A percentile compares a stretch with the other conserved stretches of the same genome.
phyloP scores from a whole-genome alignment of 2,888 invertebrate species.

The Aplocera efformata region DNA sequence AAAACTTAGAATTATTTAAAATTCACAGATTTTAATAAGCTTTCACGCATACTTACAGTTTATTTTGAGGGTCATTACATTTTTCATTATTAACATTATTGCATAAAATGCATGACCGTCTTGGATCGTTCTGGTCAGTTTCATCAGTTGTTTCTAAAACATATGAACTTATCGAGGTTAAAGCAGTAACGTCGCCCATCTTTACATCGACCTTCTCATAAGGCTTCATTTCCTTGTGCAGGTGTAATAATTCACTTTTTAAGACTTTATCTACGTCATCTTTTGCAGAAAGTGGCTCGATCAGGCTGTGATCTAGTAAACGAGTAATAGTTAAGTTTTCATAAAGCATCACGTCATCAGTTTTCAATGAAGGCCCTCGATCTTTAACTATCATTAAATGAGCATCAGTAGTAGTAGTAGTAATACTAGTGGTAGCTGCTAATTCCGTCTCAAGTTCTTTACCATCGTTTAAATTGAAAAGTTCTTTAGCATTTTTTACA shows the following conservation, averaged over 20 bases:
- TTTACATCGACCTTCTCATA: constrained; percentile 32
- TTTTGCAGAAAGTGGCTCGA: constrained; percentile 18
- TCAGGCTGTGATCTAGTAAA: constrained; percentile 29
- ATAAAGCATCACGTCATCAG: constrained; percentile 24
- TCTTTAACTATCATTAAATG: constrained; percentile 13
- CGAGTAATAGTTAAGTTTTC: constrained; percentile 36
- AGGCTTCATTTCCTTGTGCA: constrained; percentile 33
- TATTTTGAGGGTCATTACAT: constrained; percentile 51
- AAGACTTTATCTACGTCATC: constrained; percentile 20
- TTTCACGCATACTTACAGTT: constrained; percentile 45
- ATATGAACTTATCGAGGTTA: constrained; percentile 11
- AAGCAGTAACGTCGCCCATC: constrained; percentile 7
- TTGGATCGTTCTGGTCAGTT: constrained; percentile 20
- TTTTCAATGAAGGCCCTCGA: constrained; percentile 17
- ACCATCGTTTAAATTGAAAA: constrained; percentile 43
- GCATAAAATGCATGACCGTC: constrained; percentile 54
- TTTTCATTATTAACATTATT: constrained; percentile 47
- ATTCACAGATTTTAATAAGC: background rate
- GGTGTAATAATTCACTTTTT: constrained; percentile 28
- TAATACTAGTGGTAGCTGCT: constrained; percentile 12
- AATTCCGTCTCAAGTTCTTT: constrained; percentile 18
- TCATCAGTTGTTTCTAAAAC: constrained; percentile 6
- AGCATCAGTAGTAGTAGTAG: constrained; percentile 4
- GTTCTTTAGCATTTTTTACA: constrained; percentile 53
- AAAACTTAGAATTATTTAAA: background rate